Conservation (phyloP, 2,797 vertebrate species). For the Alcedo quadribrachys region DNA sequence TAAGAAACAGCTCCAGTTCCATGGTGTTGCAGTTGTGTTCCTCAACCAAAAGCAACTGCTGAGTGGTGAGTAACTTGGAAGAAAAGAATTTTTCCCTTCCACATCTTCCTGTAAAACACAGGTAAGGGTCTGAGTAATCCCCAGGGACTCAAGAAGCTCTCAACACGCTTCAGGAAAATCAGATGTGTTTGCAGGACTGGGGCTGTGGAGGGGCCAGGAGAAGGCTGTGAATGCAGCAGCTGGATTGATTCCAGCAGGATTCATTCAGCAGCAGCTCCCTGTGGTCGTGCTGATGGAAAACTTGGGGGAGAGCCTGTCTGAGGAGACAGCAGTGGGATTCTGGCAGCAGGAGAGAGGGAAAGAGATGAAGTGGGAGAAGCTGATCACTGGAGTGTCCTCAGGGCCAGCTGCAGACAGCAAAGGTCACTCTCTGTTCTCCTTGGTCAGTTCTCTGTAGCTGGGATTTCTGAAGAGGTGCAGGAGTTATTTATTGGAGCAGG, state of each 20-base stretch:
- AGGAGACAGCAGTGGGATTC: not conserved
- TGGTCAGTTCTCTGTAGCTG: not conserved
- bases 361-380: not conserved
- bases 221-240: not conserved
- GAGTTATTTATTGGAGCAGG: not conserved
- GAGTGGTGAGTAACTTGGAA: not conserved
- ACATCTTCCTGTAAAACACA: not conserved
- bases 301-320: not conserved
- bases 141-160: not conserved
- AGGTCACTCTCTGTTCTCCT: not conserved
- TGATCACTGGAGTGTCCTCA: not conserved
- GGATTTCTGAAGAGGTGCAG: not conserved
- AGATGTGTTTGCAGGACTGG: not conserved
- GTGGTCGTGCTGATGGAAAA: not conserved
- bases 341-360: not conserved
- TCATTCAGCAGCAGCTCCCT: not conserved
- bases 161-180: not conserved
- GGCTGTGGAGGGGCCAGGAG: not conserved
- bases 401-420: not conserved
- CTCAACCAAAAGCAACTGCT: not conserved
- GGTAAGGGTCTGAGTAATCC: not conserved
- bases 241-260: not conserved
- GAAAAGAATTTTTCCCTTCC: not conserved
- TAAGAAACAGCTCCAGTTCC: not conserved
- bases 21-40: accelerated